Base-by-base conservation (phyloP, 2,113 vertebrate species). In the Psettodes erumei region DNA sequence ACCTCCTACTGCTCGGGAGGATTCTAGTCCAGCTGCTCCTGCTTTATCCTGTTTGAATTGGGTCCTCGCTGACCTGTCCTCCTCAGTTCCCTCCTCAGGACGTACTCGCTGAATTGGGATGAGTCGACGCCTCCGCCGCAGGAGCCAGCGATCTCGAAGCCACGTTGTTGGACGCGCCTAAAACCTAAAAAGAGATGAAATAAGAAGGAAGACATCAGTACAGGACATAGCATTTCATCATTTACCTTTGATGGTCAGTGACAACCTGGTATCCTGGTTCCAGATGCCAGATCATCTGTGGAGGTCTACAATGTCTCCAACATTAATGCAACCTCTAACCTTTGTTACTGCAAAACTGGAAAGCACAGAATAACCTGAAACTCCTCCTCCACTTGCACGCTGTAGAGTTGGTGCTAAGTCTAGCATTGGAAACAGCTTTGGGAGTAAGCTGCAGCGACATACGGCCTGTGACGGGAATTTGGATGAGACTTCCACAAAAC, bases 21-120 rank as follows among this genome's bases (percentile, higher is more conserved):
- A 86, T 75, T 94, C 95, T 94, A 99, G 95, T 99, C 97, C 95
- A 99, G 96, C 92, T 98, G 97, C 88, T 99, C 98, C 85, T 99
- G 97, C 92, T 99, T 99, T 98, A 99, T 99, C 94, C 97, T 96
- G 95, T 98, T 97, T 92, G 97, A 96, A 15, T 97, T 96, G 81
- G 96, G 95, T 27, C 88, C 92, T 71, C 95, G 95, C 37, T 96
- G 98, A 90, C 95, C 94, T 56, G 95, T 95, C 93, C 97, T 94
- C 93, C 96, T 96, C 92, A 98, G 95, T 90, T 98, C 97, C 91
- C 98, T 93, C 86, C 96, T 94, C 85, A 99, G 95, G 93, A 99
- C 94, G 15, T 98, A 99, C 95, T 99, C 97, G 85, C 97, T 99
- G 96, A 99, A 99, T 89, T 99, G 97, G 89, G 98, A 99, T 21